Evolutionary conservation across 1,140 invertebrate species (phyloP), one percentile per base, ranked within the genome.

Genomic region (Scaptomyza pallida): DNA sequence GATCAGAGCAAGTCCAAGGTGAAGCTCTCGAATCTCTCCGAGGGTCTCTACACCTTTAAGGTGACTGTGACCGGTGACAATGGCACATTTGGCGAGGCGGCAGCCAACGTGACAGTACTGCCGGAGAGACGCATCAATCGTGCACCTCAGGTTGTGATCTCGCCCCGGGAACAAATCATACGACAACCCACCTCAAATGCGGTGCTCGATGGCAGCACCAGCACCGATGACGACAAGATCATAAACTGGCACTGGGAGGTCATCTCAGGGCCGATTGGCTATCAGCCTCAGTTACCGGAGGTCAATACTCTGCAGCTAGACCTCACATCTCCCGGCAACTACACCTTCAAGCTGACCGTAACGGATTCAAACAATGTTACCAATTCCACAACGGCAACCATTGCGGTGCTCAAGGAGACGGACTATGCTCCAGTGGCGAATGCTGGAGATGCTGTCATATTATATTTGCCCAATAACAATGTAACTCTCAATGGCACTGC

Each of bases 341-440:
- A 99, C 82, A 97, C 95, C 0, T 98, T 99, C 89, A 97, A 97
- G 94, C 92, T 99, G 60, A 98, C 97, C 2, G 97, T 99, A 0
- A 97, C 97, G 76, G 98, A 99, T 92, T 96, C 96, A 0, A 96
- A 98, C 92, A 96, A 97, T 72, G 95, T 95, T 0, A 95, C 94
- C 47, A 98, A 97, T 92, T 97, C 94, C 1, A 97, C 97, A 0
- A 95, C 94, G 13, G 97, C 97, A 23, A 97, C 97, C 92, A 96
- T 99, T 50, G 97, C 95, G 30, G 97, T 99, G 12, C 92, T 98
- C 8, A 97, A 98, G 93, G 95, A 96, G 75, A 97, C 94, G 0
- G 98, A 99, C 90, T 98, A 98, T 93, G 97, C 97, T 2, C 98
- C 98, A 6, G 97, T 96, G 91, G 97, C 98, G 0, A 98, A 98